Evolutionary conservation across 35 echinoderm and acorn worm genomes (phyloP).

Genomic region (Heliocidaris tuberculata): DNA sequence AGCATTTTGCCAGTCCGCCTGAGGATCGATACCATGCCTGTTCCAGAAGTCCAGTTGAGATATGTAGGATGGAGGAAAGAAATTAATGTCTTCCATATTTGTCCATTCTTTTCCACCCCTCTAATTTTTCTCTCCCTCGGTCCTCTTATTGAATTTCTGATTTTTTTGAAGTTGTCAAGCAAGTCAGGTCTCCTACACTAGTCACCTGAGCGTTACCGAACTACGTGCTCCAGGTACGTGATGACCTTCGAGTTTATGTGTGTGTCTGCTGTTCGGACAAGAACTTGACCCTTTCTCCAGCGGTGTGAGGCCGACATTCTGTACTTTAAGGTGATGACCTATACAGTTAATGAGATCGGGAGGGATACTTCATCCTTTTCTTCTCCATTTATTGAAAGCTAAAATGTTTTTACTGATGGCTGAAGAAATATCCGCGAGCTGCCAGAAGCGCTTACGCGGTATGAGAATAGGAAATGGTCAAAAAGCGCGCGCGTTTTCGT

Average conservation of each 20-base stretch:
- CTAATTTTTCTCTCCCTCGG: neutral
- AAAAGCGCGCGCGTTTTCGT: neutral
- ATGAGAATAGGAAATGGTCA: neutral
- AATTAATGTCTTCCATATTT: neutral
- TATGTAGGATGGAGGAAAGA: neutral
- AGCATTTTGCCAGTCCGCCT: neutral
- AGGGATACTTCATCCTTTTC: neutral
- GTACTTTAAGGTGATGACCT: constrained; percentile 16
- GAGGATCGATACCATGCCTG: neutral
- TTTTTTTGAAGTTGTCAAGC: neutral
- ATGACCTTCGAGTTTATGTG: neutral
- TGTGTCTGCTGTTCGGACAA: neutral
- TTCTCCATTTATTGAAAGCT: neutral
- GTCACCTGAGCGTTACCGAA: neutral
- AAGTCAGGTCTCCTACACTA: neutral
- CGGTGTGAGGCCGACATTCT: neutral
- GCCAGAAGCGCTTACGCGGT: neutral
- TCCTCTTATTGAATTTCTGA: neutral
- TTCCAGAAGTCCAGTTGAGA: neutral
- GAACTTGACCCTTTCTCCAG: constrained; percentile 8
- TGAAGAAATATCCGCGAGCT: constrained; percentile 2
- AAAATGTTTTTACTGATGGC: neutral
- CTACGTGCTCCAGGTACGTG: neutral
- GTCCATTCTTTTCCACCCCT: neutral
- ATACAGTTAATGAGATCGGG: neutral